Conservation (phyloP, 2,797 vertebrate genomes). For the Pipistrellus nathusii region DNA sequence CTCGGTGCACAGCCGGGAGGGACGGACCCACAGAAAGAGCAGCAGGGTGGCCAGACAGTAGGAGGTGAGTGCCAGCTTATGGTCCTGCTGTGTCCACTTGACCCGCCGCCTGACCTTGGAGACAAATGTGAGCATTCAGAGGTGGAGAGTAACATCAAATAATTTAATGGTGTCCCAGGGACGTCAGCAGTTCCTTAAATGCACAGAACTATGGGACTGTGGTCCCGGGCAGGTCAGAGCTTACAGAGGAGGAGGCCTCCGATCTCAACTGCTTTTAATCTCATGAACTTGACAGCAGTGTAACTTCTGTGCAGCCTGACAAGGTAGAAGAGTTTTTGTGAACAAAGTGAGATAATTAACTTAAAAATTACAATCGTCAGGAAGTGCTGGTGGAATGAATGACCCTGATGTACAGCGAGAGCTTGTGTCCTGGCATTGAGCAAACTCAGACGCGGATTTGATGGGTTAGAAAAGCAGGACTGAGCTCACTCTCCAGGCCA, state of each 20-base stretch:
- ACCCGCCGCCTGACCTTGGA: conserved; percentile 88
- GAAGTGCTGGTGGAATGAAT: not conserved
- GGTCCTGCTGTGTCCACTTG: conserved; percentile 85
- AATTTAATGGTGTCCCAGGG: conserved; percentile 87
- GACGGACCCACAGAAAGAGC: too few relatives aligned
- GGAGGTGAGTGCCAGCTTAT: conserved; percentile 88
- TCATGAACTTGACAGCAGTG: conserved; percentile 25
- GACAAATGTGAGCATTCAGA: conserved; percentile 80
- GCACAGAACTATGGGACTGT: conserved; percentile 77
- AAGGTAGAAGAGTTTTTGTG: not conserved
- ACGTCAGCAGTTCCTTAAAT: conserved; percentile 82
- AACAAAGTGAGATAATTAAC: not conserved
- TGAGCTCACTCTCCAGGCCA: too few relatives aligned
- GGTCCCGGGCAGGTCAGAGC: not conserved
- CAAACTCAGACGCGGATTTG: not conserved
- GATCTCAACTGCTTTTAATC: not conserved
- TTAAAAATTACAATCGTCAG: not conserved
- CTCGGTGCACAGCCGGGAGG: too few relatives aligned
- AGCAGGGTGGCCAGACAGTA: too few relatives aligned
- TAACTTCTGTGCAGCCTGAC: not conserved
- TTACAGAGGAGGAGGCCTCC: conserved; percentile 71
- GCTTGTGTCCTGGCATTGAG: not conserved
- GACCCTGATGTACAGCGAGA: not conserved
- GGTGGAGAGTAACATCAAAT: conserved; percentile 79
- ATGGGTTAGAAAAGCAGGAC: too few relatives aligned